Evolutionary conservation across 1,140 invertebrate genomes (phyloP).

Genomic region (Rhopalosiphum maidis): DNA sequence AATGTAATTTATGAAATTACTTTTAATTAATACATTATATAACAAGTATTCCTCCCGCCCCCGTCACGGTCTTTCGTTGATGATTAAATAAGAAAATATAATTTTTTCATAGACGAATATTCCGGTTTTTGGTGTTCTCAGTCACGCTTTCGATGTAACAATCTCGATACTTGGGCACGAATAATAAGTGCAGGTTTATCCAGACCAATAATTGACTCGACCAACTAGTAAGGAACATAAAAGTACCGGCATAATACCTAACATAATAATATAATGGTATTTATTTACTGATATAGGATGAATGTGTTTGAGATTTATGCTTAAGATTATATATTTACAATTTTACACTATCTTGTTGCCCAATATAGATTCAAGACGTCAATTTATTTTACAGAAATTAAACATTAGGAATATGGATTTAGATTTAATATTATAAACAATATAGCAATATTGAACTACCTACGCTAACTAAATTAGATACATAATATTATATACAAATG

Average conservation of each 20-base stretch:
- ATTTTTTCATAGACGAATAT: slow-evolving; percentile 30
- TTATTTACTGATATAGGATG: slow-evolving; percentile 13
- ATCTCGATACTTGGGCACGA: slow-evolving; percentile 34
- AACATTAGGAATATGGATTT: background rate
- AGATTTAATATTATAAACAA: background rate
- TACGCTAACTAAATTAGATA: background rate
- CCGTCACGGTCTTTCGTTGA: background rate
- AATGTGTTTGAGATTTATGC: background rate
- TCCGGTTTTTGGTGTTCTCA: slow-evolving; percentile 41
- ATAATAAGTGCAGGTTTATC: slow-evolving; percentile 27
- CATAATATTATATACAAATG: no score
- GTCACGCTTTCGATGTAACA: slow-evolving; percentile 46
- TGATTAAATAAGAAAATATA: slow-evolving; percentile 40
- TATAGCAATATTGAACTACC: background rate
- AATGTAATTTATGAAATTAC: background rate
- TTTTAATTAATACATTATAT: slow-evolving; percentile 30
- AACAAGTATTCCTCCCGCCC: background rate
- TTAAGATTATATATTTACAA: background rate
- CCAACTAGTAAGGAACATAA: background rate
- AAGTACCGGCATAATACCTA: background rate
- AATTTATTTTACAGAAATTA: background rate
- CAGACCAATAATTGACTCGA: slow-evolving; percentile 10
- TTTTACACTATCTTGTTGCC: background rate
- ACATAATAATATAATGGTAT: slow-evolving; percentile 18
- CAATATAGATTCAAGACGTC: background rate